A percentile compares a stretch with the other conserved stretches of the same genome.
Evolutionary conservation across 2,113 vertebrate species (phyloP).

Genomic region (Dasyornis broadbenti): DNA sequence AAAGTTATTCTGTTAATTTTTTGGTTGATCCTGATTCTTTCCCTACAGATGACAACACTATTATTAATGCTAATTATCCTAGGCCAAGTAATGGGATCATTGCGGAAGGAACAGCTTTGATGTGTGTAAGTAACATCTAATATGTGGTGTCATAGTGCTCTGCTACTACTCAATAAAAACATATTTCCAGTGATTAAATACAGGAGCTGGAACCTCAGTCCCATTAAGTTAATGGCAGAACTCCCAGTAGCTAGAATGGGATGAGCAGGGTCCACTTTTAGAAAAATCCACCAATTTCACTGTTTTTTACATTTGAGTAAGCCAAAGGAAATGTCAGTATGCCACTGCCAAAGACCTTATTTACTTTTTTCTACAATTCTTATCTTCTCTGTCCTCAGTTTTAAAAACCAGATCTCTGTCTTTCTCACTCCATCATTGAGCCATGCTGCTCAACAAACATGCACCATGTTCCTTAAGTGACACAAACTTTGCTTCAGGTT

Average conservation of each 20-base stretch:
- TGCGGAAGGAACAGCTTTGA: conserved; percentile 27
- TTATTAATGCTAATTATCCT: conserved; percentile 44
- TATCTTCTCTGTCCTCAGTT: background rate
- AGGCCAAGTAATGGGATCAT: background rate
- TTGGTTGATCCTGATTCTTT: background rate
- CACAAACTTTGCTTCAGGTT: background rate
- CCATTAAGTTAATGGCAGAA: background rate
- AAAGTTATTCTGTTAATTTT: background rate
- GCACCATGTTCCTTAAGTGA: background rate
- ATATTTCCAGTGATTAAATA: conserved; percentile 34
- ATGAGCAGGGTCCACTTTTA: background rate
- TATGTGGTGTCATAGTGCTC: background rate
- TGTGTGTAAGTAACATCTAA: conserved; percentile 2
- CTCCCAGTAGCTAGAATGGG: background rate
- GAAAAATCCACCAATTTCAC: background rate
- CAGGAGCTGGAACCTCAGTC: background rate
- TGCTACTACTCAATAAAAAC: conserved; percentile 16
- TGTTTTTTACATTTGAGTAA: background rate
- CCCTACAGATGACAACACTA: background rate
- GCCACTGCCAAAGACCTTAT: background rate
- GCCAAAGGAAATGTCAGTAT: background rate
- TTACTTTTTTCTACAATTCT: background rate
- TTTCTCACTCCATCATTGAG: background rate
- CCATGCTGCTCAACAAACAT: background rate
- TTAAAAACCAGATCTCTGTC: background rate